These are phyloP conservation scores for Drosophila equinoxialis DNA, from an alignment of 1,140 invertebrate species.

Conservation along the genomic window DNA sequence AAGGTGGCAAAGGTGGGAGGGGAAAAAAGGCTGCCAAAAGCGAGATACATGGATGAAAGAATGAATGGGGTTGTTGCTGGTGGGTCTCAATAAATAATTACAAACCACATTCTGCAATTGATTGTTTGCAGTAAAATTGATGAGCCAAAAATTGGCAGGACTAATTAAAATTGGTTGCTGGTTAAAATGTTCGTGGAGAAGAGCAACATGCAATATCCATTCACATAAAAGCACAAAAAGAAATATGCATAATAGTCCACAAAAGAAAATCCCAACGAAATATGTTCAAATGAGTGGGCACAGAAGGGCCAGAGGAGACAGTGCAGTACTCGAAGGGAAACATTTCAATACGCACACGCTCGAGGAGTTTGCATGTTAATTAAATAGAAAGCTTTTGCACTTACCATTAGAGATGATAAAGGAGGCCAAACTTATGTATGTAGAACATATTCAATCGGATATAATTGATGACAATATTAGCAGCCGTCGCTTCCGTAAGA, in stretches of 20 bases:
- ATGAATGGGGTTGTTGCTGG: not conserved
- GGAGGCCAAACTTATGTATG: not conserved
- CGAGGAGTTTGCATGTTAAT: conserved; percentile 68
- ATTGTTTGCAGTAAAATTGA: conserved; percentile 39
- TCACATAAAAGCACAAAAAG: conserved; percentile 12
- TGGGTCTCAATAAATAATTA: conserved; percentile 41
- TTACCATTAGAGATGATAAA: conserved; percentile 27
- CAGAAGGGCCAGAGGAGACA: conserved; percentile 10
- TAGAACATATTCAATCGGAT: not conserved
- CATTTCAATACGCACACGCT: conserved; percentile 64
- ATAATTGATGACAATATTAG: too few species aligned
- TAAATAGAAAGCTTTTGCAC: conserved; percentile 70
- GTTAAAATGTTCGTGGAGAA: not conserved
- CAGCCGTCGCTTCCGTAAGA: too few species aligned
- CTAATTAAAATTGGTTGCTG: conserved; percentile 29
- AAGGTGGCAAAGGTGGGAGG: conserved; percentile 12
- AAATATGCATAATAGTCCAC: not conserved
- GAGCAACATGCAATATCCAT: conserved; percentile 2
- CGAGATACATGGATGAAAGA: not conserved
- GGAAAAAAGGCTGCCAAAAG: not conserved
- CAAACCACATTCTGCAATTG: conserved; percentile 29
- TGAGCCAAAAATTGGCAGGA: conserved; percentile 17
- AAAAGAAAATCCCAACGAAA: conserved; percentile 10
- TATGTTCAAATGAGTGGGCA: not conserved
- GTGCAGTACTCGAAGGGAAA: conserved; percentile 55